Evolutionary conservation across 2,113 vertebrate genomes (phyloP), one percentile per base, ranked within the genome.

Genomic region (Scatophagus argus): DNA sequence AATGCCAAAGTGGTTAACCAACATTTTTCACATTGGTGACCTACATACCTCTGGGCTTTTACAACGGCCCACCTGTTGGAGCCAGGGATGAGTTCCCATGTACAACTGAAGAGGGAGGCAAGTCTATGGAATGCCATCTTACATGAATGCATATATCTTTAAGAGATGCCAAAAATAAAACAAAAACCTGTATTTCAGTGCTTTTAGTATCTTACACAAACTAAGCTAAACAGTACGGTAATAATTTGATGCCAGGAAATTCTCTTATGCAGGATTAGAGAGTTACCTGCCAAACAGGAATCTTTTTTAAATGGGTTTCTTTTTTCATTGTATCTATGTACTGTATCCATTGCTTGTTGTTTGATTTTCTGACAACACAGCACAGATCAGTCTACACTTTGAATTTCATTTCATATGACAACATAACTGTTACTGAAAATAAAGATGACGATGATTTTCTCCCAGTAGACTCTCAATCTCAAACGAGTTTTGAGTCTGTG

Each of bases 21-120:
- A 23, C 81, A 86, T 87, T 88, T 86, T 83, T 90, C 69, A 63
- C 75, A 85, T 83, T 17, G 66, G 70, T 91, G 90, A 89, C 90
- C 85, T 89, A 89, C 66, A 90, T 90, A 83, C 81, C 70, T 19
- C 19, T 4, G 27, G 39, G 60, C 52, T 73, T 80, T 80, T 27
- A 68, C 47, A 62, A 52, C 47, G 69, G 66, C 75, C 74, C 72
- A 86, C 86, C 84, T 88, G 84, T 73, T 75, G 5, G 47, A 69
- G 60, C 52, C 55, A 19, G 59, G 25, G 64, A 81, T 71, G 67
- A 64, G 63, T 16, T 73, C 19, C 60, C 1, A 0, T 17, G 1
- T n/a, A 1, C 19, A 2, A 81, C 6, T 12, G 39, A 69, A 31
- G 49, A 58, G n/a, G 31, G 38, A 65, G 11, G 52, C 1, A 1